Base-by-base conservation (phyloP, 2,797 vertebrate species). In the Mormyrops attenuatus region DNA sequence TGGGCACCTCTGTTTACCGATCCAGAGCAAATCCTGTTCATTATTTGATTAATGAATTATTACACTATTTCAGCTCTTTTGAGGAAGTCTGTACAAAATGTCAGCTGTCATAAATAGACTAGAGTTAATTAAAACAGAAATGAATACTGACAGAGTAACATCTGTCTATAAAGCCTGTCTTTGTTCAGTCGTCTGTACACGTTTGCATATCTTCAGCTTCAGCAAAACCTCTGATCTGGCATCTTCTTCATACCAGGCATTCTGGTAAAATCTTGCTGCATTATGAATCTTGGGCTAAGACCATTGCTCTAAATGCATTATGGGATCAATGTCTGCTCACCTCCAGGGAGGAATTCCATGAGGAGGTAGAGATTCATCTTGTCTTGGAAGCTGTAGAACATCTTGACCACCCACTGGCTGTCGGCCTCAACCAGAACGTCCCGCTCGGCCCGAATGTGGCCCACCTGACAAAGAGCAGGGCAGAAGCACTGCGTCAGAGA, bases 341-440 rank as follows among this genome's bases (percentile, higher is more conserved):
- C 99, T 97, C 99, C 98, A 87, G 99, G 99, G 89, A 99, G 95
- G 93, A 99, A 99, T 94, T 99, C 98, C 99, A 99, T 99, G 95
- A 99, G 98, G 92, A 99, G 97, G 95, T 99, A 99, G 91, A 99
- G 98, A 95, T 99, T 99, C 94, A 99, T 96, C 94, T 99, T 99
- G 93, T 99, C 99, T 95, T 99, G 99, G 94, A 99, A 99, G 90
- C 99, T 99, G 77, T 99, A 99, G 95, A 99, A 99, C 99, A 99
- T 99, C 94, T 99, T 99, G 91, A 99, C 99, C 89, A 99, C 99
- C 99, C 99, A 99, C 93, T 98, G 93, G 89, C 98, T 99, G 94
- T 99, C 99, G 17, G 98, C 99, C 92, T 99, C 99, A 89, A 99
- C 98, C 91, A 99, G 96, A 92, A 99, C 98, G 93, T 99, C 99